Conservation (phyloP, 2,797 vertebrate species). For the Graptemys geographica region DNA sequence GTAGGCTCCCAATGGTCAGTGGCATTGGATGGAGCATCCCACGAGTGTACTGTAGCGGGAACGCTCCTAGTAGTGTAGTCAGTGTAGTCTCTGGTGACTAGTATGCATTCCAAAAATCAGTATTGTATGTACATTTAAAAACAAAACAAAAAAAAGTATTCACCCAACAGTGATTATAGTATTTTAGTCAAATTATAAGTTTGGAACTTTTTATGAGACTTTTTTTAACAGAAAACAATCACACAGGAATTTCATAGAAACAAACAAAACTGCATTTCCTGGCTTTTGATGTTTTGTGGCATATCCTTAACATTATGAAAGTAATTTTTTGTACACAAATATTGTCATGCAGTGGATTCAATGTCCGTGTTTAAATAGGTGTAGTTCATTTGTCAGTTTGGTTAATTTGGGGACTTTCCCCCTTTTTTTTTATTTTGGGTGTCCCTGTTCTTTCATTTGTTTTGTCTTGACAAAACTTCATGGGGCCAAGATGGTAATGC, state of each 20-base stretch:
- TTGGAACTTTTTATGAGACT: not conserved
- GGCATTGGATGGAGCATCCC: not conserved
- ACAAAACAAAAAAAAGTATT: not conserved
- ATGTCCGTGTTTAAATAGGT: not conserved
- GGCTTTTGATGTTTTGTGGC: not conserved
- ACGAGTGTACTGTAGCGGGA: not conserved
- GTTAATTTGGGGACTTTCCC: not conserved
- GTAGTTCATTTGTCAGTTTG: not conserved
- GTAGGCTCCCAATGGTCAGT: not conserved
- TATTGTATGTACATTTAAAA: not conserved
- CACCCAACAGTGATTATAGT: not conserved
- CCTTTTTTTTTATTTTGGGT: not conserved
- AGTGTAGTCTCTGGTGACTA: not conserved
- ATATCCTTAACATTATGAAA: not conserved
- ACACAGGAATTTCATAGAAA: not conserved
- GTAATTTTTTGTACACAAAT: not conserved
- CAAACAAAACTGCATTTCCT: not conserved
- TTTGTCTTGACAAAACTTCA: not conserved
- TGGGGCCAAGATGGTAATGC: not conserved
- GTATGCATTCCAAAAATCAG: not conserved
- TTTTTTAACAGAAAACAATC: not conserved
- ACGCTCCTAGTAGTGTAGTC: not conserved
- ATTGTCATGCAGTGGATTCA: not conserved
- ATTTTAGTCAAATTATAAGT: not conserved
- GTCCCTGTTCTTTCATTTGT: not conserved